These are phyloP conservation scores for Balearica regulorum DNA, from an alignment of 2,797 vertebrate species.

Conservation along the genomic window DNA sequence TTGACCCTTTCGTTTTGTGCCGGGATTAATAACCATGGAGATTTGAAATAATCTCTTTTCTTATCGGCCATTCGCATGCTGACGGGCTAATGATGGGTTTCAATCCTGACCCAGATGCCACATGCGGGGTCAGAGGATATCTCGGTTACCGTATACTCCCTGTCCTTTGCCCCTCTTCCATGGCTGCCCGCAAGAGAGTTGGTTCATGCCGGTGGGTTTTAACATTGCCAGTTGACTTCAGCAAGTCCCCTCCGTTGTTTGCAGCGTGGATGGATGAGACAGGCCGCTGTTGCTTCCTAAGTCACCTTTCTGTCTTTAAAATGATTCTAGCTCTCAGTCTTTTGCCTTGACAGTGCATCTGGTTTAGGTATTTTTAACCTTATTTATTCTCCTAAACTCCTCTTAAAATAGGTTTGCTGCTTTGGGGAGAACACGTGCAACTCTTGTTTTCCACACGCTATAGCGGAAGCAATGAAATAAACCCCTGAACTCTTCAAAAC, in stretches of 20 bases:
- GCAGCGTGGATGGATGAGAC: fast-evolving
- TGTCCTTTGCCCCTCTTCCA: neutral
- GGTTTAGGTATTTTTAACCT: neutral
- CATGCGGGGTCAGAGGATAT: neutral
- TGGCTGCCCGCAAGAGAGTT: neutral
- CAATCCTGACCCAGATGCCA: neutral
- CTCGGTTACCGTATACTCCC: neutral
- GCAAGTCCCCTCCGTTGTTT: neutral
- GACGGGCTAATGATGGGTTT: neutral
- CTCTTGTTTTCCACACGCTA: neutral
- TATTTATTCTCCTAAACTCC: neutral
- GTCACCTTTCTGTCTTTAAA: neutral
- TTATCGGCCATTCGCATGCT: neutral
- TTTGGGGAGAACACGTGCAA: neutral
- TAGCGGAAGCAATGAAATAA: too few relatives aligned
- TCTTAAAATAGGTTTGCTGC: neutral
- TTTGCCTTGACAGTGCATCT: neutral
- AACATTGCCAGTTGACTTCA: neutral
- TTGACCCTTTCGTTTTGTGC: neutral
- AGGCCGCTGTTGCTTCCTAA: neutral
- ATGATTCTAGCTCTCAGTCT: neutral
- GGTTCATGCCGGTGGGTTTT: neutral
- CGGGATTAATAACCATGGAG: neutral
- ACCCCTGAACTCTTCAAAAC: neutral
- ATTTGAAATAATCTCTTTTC: neutral